Conservation (phyloP, 2,113 vertebrate species). For the Cebus imitator region DNA sequence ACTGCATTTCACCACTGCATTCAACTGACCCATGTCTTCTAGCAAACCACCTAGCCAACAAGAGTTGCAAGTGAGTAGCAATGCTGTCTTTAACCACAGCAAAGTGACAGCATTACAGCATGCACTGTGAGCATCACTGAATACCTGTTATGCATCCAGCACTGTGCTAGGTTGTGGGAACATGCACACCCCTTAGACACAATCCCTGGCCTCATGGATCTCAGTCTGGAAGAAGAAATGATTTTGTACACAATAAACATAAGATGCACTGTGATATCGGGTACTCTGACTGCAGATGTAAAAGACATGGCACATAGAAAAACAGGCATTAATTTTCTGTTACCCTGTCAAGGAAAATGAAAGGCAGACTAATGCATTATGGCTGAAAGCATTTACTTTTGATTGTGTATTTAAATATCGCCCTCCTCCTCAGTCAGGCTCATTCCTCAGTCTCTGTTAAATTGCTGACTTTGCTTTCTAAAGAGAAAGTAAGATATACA, state of each 20-base stretch:
- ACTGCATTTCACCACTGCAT: not conserved
- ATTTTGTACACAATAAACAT: not conserved
- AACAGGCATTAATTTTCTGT: not conserved
- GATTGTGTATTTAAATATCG: not conserved
- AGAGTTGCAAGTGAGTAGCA: not conserved
- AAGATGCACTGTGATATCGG: rapidly evolving
- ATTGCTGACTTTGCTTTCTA: not conserved
- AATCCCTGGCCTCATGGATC: not conserved
- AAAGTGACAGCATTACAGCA: not conserved
- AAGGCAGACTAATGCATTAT: not conserved
- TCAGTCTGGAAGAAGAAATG: not conserved
- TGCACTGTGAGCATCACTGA: not conserved
- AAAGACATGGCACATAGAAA: not conserved
- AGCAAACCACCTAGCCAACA: not conserved
- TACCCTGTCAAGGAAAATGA: not conserved
- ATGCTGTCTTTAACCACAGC: not conserved
- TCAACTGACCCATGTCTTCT: not conserved
- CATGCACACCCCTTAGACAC: not conserved
- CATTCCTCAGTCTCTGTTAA: not conserved
- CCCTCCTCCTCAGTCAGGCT: not conserved
- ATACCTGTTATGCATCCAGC: not conserved
- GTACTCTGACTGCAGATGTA: not conserved
- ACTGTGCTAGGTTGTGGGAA: not conserved
- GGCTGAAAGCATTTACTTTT: slow-evolving; percentile 14
- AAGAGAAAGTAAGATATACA: not conserved